These are phyloP conservation scores for Zosterops lateralis DNA, from an alignment of 2,113 vertebrate species.

Conservation along the genomic window DNA sequence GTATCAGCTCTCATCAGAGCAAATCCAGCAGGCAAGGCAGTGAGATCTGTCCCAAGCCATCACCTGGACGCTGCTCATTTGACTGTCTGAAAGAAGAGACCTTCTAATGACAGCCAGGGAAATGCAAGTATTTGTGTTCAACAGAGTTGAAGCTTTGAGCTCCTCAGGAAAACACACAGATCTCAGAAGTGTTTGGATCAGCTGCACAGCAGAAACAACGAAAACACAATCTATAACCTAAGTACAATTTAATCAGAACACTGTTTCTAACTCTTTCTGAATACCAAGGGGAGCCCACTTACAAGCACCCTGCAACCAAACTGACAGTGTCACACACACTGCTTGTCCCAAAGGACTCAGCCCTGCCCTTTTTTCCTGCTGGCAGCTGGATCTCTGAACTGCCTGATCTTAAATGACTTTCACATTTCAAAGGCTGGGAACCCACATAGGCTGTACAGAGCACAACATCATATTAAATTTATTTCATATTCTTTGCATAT, in stretches of 20 bases:
- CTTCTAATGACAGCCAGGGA: neutral
- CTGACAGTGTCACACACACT: fast-evolving
- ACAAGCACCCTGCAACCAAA: neutral
- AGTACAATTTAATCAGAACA: neutral
- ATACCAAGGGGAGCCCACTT: neutral
- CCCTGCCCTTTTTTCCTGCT: neutral
- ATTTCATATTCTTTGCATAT: neutral
- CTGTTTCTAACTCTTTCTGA: neutral
- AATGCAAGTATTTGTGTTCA: neutral
- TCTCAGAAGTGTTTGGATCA: neutral
- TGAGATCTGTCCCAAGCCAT: neutral
- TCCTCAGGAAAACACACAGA: neutral
- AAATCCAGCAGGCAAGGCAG: neutral
- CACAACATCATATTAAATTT: too few species aligned
- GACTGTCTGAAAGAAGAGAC: neutral
- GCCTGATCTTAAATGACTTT: neutral
- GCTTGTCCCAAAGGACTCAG: neutral
- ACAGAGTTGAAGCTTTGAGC: neutral
- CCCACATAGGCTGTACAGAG: neutral
- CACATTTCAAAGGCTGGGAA: neutral
- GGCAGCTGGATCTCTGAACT: neutral
- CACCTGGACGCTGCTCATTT: neutral
- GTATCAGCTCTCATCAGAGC: neutral
- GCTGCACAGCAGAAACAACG: neutral
- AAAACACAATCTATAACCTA: fast-evolving